phyloP scores from a whole-genome alignment of 2,888 invertebrate genomes.

The Ophioninae sp. region DNA sequence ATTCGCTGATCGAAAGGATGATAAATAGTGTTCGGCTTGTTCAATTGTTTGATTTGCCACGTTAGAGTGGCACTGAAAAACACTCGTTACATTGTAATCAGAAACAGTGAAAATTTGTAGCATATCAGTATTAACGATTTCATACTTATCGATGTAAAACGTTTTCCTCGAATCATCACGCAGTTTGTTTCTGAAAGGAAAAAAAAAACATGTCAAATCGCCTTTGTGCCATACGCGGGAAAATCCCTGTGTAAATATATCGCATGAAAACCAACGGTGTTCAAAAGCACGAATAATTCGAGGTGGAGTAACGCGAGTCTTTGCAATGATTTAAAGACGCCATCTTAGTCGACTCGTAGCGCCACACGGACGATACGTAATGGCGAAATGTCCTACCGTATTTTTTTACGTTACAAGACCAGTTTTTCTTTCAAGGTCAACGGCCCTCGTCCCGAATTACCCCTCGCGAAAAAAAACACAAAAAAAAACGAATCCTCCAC shows the following conservation, averaged over 20 bases:
- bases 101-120: background rate
- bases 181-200: background rate
- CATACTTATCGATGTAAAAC: background rate
- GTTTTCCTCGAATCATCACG: background rate
- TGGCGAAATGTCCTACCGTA: constrained; percentile 9
- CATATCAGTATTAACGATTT: background rate
- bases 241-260: background rate
- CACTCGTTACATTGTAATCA: background rate
- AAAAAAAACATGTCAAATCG: background rate
- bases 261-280: background rate
- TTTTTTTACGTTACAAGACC: constrained; percentile 9
- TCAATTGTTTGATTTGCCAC: background rate
- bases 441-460: constrained; percentile 60
- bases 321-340: background rate
- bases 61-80: background rate
- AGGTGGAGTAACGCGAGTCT: background rate
- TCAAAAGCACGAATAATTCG: background rate
- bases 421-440: constrained; percentile 57
- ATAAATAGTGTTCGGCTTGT: no score
- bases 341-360: constrained; percentile 7
- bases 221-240: background rate
- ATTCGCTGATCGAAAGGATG: background rate
- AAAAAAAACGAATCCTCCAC: constrained; percentile 63
- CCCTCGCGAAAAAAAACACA: constrained; percentile 38
- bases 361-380: background rate